Base-by-base conservation (phyloP, 2,113 vertebrate genomes). In the Pseudorasbora parva region DNA sequence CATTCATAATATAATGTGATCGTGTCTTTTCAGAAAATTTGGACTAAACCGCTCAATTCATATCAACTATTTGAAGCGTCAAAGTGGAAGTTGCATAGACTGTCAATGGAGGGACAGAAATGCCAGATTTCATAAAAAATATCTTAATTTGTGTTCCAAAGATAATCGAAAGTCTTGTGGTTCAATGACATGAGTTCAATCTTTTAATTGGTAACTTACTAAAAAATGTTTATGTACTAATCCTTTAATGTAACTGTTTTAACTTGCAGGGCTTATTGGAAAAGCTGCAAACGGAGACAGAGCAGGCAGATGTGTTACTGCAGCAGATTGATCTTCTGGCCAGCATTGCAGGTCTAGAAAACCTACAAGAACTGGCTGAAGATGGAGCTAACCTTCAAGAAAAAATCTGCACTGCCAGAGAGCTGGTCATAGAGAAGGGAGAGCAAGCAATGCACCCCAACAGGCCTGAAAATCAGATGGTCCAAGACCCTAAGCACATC, bases 391-490 rank as follows among this genome's bases (percentile, higher is more conserved):
- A 47, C 64, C 89, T 94, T 37, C 91, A 88, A 69, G 90, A 92
- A 33, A 75, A 80, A 47, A 92, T 97, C 69, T 87, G 89, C 85
- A 91, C 90, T 72, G 88, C 94, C 79, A 95, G 91, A 37, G 92
- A 94, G 85, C 92, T 96, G 78, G 94, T 97, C 89, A 93, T 93
- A 75, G 92, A 94, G 64, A 96, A 94, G 87, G 94, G 94, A 54
- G 91, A 95, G 2, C 91, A 92, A 84, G 93, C 93, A 49, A 17
- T 85, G 51, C 68, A 37, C 23, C 59, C 68, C 23, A 83, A 69
- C 51, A 57, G 15, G 47, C 14, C 79, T n/a, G 72, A 76, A 17
- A 51, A 19, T 25, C 76, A 45, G n/a, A 56, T 23, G 30, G 25
- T 57, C 43, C 37, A 47, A 49, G 33, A 69, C 9, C 10, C 60